Evolutionary conservation across 2,888 invertebrate species (phyloP), one percentile per base, ranked within the genome.

Genomic region (Deroplatys truncata): DNA sequence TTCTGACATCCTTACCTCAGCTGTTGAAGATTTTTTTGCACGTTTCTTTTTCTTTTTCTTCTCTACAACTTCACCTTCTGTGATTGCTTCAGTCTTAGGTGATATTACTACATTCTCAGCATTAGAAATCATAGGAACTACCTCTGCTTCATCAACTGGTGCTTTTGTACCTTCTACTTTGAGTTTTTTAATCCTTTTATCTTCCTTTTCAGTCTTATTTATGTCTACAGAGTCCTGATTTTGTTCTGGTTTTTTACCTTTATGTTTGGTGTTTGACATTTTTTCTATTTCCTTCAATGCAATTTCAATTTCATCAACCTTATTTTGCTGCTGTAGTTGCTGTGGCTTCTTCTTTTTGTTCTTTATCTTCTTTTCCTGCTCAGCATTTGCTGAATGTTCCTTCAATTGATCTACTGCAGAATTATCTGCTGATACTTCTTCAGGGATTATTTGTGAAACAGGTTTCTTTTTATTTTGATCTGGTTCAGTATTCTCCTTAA

Each of bases 261-360:
- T 90, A 25, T 90, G 85, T 82, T 89, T 89, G 25, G 15, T 85
- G 72, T 72, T 72, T 72, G 56, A 92, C 93, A 93, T 93, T 84
- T 92, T 92, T 82, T 93, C 93, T 84, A 94, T 94, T 92, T 94
- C 94, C 91, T 93, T 94, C 82, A 94, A 91, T 88, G 94, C 94
- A 91, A 93, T 93, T 90, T 94, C 94, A 88, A 94, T 94, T 91
- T 94, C 94, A 90, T 94, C 94, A 85, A 93, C 93, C 28, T 28
- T 72, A 15, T 25, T 28, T 16, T 82, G 25, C 49, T 89, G 89
- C 82, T 84, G 85, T 35, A 28, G 3, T 56, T 87, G 84, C 25
- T 88, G 88, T 84, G 88, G 88, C 88, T 82, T 31, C 25, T 88
- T 88, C 86, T 88, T 89, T 82, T 49, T 29, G n/a, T 82, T 35